phyloP scores from a whole-genome alignment of 2,888 invertebrate species.

The Oscheius myriophilus region DNA sequence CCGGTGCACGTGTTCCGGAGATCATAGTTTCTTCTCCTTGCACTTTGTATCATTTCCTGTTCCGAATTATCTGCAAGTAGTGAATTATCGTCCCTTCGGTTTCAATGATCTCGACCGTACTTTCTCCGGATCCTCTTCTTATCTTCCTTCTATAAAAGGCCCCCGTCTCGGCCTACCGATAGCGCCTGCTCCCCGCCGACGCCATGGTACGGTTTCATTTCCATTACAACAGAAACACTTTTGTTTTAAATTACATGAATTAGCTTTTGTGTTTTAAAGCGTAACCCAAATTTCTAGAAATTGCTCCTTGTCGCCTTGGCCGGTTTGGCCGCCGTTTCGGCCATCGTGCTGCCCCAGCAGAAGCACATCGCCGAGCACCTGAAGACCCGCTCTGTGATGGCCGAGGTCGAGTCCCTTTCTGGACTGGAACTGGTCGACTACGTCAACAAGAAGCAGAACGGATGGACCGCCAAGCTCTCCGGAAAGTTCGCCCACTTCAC shows the following conservation, averaged over 20 bases:
- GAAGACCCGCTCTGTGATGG: conserved; percentile 26
- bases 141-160: not conserved
- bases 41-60: too few relatives aligned
- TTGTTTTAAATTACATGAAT: not conserved
- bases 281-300: conserved; percentile 9
- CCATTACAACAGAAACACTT: not conserved
- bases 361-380: conserved; percentile 16
- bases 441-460: conserved; percentile 46
- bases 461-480: conserved; percentile 45
- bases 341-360: conserved; percentile 22
- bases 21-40: too few relatives aligned
- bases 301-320: conserved; percentile 19
- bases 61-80: too few relatives aligned
- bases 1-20: too few relatives aligned
- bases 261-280: not conserved
- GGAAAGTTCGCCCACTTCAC: conserved; percentile 42
- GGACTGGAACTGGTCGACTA: conserved; percentile 55
- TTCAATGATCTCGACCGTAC: too few relatives aligned
- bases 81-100: too few relatives aligned
- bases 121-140: not conserved
- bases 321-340: conserved; percentile 22
- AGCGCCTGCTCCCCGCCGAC: conserved; percentile 3
- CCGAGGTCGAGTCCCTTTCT: conserved; percentile 40
- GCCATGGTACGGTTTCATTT: not conserved
- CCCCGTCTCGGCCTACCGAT: not conserved